Conservation (phyloP, 2,797 vertebrate genomes). For the Peromyscus eremicus region DNA sequence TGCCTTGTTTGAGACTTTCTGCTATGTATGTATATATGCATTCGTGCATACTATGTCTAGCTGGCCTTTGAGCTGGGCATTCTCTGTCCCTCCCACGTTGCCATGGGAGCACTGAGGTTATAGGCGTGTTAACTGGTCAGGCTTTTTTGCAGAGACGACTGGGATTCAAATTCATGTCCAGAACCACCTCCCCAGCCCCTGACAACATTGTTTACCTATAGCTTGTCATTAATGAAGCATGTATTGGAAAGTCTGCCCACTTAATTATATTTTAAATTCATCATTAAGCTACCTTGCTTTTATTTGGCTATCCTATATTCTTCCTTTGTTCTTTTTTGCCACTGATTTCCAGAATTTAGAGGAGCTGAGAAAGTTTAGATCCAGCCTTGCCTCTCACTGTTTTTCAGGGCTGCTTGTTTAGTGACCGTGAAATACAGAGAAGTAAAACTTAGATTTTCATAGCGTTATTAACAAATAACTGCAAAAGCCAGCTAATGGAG, state of each 20-base stretch:
- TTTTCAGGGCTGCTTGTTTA: background rate
- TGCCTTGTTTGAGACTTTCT: background rate
- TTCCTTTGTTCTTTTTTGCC: slow-evolving; percentile 24
- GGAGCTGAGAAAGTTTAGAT: background rate
- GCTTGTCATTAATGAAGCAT: background rate
- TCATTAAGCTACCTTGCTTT: background rate
- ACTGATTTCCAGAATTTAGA: slow-evolving; percentile 6
- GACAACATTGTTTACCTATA: background rate
- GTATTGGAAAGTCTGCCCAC: background rate
- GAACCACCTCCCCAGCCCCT: background rate
- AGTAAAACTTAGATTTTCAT: background rate
- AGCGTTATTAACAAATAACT: slow-evolving; percentile 2
- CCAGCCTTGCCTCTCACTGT: background rate
- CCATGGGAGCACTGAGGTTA: background rate
- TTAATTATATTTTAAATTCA: slow-evolving; percentile 12
- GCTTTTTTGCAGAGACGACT: background rate
- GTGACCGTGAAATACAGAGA: background rate
- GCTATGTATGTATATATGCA: too few relatives aligned
- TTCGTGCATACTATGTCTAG: background rate
- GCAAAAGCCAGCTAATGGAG: background rate
- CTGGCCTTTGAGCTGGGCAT: background rate
- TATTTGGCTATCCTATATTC: slow-evolving; percentile 29
- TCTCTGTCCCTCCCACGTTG: background rate
- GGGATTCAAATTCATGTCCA: background rate
- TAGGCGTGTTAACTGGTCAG: background rate